Evolutionary conservation across 2,888 invertebrate species (phyloP).

Genomic region (Automeris io): DNA sequence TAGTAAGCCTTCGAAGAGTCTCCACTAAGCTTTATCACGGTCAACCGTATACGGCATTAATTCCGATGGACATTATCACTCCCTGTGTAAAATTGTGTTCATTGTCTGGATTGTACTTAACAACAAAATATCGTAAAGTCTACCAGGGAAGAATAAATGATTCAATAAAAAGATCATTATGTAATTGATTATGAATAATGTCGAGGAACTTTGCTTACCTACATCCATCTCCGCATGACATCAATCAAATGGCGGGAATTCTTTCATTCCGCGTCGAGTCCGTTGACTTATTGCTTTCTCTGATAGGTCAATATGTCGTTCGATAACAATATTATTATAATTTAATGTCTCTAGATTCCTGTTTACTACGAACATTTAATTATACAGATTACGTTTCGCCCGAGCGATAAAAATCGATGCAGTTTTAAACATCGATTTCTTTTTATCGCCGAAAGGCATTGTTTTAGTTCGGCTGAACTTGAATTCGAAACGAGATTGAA

Average conservation of each 20-base stretch:
- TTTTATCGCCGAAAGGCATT: conserved; percentile 34
- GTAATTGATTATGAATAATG: conserved; percentile 32
- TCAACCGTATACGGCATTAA: too few species aligned
- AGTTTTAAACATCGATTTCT: conserved; percentile 36
- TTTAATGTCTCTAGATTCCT: conserved; percentile 30
- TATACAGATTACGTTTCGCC: conserved; percentile 19
- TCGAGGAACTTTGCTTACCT: conserved; percentile 28
- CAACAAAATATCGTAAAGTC: too few species aligned
- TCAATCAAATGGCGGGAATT: conserved; percentile 38
- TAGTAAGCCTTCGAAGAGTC: too few species aligned
- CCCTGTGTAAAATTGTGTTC: too few species aligned
- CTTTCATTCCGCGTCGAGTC: conserved; percentile 47
- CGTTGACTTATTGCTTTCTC: conserved; percentile 60
- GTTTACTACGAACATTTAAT: conserved; percentile 32
- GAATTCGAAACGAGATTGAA: conserved; percentile 45
- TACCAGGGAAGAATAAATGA: too few species aligned
- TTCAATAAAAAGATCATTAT: conserved; percentile 16
- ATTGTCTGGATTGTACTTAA: too few species aligned
- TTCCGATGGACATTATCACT: too few species aligned
- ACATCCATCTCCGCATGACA: conserved; percentile 26
- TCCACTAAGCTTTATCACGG: too few species aligned
- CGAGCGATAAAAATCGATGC: conserved; percentile 26
- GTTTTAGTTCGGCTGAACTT: conserved; percentile 38
- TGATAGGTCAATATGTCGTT: conserved; percentile 47
- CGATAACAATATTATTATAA: conserved; percentile 60